A percentile compares a stretch with the other conserved stretches of the same genome.
These are phyloP conservation scores for Steatornis caripensis DNA, from an alignment of 2,113 vertebrate species.

Conservation along the genomic window DNA sequence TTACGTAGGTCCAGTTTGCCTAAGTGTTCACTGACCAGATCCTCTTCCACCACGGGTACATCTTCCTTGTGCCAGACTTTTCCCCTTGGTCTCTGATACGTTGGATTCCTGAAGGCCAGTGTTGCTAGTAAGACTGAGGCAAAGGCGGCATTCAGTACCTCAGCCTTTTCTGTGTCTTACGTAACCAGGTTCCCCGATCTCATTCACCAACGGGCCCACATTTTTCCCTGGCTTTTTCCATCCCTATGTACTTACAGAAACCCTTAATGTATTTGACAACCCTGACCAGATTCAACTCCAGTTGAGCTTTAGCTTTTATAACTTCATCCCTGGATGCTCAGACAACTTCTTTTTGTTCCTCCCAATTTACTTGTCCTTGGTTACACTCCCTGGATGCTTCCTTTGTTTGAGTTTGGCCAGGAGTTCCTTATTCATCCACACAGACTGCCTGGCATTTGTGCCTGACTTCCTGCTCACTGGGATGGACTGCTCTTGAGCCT, in stretches of 20 bases:
- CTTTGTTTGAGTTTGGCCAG: not conserved
- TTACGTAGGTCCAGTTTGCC: not conserved
- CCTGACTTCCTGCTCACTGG: not conserved
- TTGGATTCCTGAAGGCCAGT: not conserved
- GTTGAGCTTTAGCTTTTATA: not conserved
- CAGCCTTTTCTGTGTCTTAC: not conserved
- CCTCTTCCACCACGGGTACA: not conserved
- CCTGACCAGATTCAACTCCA: not conserved
- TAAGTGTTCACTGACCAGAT: not conserved
- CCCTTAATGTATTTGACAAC: not conserved
- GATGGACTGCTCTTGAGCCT: not conserved
- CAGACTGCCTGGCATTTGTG: not conserved
- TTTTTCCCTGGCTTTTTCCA: not conserved
- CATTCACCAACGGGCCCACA: fast-evolving
- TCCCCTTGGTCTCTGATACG: not conserved
- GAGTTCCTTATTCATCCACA: not conserved
- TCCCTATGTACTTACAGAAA: not conserved
- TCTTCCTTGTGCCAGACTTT: not conserved
- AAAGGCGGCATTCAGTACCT: not conserved
- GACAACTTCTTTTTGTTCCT: not conserved
- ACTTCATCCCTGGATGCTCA: not conserved
- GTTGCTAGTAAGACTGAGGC: not conserved
- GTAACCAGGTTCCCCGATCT: not conserved
- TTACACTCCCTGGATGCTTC: not conserved
- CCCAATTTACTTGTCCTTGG: fast-evolving